A percentile compares a stretch with the other conserved stretches of the same genome.
phyloP scores from a whole-genome alignment of 2,888 invertebrate species.

The Cryptus viduatorius region DNA sequence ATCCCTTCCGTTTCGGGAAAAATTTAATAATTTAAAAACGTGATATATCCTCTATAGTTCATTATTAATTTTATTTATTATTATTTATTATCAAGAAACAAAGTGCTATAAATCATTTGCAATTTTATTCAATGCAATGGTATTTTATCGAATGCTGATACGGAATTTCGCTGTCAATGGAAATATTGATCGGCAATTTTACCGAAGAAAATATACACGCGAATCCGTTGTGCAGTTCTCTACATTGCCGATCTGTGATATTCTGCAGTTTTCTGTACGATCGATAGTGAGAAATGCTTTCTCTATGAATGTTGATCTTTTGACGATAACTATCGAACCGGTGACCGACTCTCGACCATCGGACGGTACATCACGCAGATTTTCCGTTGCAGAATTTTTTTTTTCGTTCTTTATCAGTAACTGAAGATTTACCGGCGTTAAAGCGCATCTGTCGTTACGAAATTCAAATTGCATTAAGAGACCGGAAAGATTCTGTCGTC shows the following conservation, averaged over 20 bases:
- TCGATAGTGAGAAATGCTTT: not conserved
- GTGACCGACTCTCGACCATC: not conserved
- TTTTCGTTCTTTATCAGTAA: not conserved
- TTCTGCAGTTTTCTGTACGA: conserved; percentile 23
- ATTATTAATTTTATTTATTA: conserved; percentile 1
- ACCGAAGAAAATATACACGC: not conserved
- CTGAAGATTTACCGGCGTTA: not conserved
- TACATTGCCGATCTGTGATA: conserved; percentile 28
- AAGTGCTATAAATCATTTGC: not conserved
- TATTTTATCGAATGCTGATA: not conserved
- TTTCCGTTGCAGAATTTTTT: not conserved
- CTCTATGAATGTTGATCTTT: too few species aligned
- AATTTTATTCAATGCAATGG: too few species aligned
- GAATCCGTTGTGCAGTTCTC: not conserved
- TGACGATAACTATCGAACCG: conserved; percentile 19
- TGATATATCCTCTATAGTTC: not conserved
- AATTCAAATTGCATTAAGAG: not conserved
- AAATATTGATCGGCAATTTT: not conserved
- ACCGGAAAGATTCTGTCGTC: conserved; percentile 3
- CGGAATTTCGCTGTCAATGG: not conserved
- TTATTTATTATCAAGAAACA: not conserved
- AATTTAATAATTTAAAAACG: not conserved
- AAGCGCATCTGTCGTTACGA: not conserved
- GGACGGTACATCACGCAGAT: not conserved
- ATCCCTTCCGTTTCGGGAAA: not conserved